A percentile compares a stretch with the other conserved stretches of the same genome.
phyloP scores from a whole-genome alignment of 2,113 vertebrate species.

The Dendropsophus ebraccatus region DNA sequence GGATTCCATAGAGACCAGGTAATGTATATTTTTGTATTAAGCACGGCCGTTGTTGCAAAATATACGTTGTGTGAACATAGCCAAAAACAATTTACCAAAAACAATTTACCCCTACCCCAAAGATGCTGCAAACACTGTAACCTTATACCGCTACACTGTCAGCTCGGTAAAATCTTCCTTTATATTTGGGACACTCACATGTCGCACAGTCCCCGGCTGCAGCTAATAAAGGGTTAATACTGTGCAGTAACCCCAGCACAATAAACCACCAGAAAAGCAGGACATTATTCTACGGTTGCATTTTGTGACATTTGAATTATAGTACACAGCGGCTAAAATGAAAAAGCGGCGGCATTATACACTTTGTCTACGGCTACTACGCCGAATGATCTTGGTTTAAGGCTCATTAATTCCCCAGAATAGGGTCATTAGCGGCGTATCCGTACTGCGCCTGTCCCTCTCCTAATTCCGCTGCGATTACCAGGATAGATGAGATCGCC shows the following conservation, averaged over 20 bases:
- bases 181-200: not conserved
- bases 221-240: not conserved
- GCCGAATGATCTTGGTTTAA: slow-evolving; percentile 51
- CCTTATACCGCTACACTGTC: too few species aligned
- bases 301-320: slow-evolving; percentile 32
- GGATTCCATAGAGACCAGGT: too few species aligned
- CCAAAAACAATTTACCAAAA: too few species aligned
- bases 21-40: too few species aligned
- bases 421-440: slow-evolving; percentile 54
- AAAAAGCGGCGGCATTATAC: slow-evolving; percentile 27
- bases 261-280: not conserved
- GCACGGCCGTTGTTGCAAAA: too few species aligned
- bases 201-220: not conserved
- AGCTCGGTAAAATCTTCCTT: not conserved
- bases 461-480: slow-evolving; percentile 49
- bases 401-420: slow-evolving; percentile 55
- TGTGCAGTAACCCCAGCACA: not conserved
- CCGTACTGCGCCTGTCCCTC: slow-evolving; percentile 14
- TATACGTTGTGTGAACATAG: too few species aligned
- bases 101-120: too few species aligned
- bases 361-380: slow-evolving; percentile 21
- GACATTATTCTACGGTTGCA: slow-evolving; percentile 1
- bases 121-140: too few species aligned
- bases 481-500: slow-evolving; percentile 51
- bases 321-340: not conserved